Percentiles rank a stretch among this genome's conserved stretches.
These are phyloP conservation scores for Pollenia labialis DNA, from an alignment of 2,888 invertebrate genomes.

Conservation along the genomic window DNA sequence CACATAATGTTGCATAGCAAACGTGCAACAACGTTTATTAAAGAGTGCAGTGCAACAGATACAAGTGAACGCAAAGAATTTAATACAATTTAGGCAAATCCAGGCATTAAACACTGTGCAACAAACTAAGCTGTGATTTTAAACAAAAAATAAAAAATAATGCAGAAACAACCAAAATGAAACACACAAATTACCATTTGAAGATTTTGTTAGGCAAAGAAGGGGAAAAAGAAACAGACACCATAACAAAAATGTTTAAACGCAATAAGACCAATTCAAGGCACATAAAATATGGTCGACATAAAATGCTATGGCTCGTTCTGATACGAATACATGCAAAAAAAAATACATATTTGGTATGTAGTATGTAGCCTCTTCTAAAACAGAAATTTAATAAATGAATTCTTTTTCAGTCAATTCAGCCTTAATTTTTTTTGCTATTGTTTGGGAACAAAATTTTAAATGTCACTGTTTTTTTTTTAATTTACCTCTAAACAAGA, in stretches of 20 bases:
- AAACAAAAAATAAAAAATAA: conserved; percentile 18
- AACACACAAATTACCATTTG: conserved; percentile 60
- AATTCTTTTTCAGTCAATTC: not conserved
- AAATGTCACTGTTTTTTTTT: too few species aligned
- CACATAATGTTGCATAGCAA: conserved; percentile 64
- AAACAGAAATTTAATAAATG: not conserved
- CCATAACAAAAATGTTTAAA: conserved; percentile 47
- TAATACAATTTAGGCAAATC: conserved; percentile 67
- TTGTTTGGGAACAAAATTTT: too few species aligned
- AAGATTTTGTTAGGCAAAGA: conserved; percentile 46
- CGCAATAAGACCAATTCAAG: conserved; percentile 62
- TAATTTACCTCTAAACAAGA: too few species aligned
- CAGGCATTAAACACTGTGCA: conserved; percentile 39
- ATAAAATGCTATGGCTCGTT: conserved; percentile 51
- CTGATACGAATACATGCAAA: conserved; percentile 21
- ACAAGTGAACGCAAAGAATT: conserved; percentile 68
- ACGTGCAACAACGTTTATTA: conserved; percentile 49
- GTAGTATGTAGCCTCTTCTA: conserved; percentile 24
- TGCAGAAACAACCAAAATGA: conserved; percentile 5
- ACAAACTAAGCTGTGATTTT: conserved; percentile 56
- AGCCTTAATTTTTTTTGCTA: too few species aligned
- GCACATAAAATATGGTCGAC: conserved; percentile 51
- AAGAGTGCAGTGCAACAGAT: conserved; percentile 53
- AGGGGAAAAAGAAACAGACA: conserved; percentile 25
- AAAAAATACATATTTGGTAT: conserved; percentile 46